These are phyloP conservation scores for Aeoliscus strigatus DNA, from an alignment of 2,797 vertebrate genomes.

Conservation along the genomic window DNA sequence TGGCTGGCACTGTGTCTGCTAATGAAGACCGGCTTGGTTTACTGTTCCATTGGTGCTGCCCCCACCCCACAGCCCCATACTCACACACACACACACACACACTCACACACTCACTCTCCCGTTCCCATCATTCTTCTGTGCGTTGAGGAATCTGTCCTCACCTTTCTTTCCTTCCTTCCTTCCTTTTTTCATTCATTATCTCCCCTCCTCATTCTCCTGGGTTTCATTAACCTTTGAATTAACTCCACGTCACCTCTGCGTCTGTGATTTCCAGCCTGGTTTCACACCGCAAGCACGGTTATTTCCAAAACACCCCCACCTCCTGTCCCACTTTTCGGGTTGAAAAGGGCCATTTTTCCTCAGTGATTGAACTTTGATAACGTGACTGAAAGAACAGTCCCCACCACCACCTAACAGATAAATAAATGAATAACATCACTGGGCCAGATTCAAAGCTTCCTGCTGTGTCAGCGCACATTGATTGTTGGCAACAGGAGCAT, in stretches of 20 bases:
- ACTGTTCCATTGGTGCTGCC: conserved; percentile 27
- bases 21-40: conserved; percentile 68
- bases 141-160: conserved; percentile 46
- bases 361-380: conserved; percentile 49
- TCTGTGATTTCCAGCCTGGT: conserved; percentile 23
- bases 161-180: conserved; percentile 45
- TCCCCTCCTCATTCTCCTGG: conserved; percentile 6
- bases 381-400: no score
- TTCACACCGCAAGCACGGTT: conserved; percentile 4
- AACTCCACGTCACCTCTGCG: conserved; percentile 12
- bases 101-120: background rate
- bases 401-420: no score
- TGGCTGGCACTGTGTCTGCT: conserved; percentile 62
- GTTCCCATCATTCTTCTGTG: conserved; percentile 46
- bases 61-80: background rate
- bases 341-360: conserved; percentile 35
- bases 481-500: background rate
- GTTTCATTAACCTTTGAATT: background rate
- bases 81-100: no score
- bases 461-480: background rate
- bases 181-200: conserved; percentile 25
- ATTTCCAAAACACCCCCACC: conserved; percentile 9
- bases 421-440: no score
- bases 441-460: background rate
- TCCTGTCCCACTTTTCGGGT: conserved; percentile 12